Conservation (phyloP, 1,140 invertebrate genomes). For the Zaprionus ghesquierei region DNA sequence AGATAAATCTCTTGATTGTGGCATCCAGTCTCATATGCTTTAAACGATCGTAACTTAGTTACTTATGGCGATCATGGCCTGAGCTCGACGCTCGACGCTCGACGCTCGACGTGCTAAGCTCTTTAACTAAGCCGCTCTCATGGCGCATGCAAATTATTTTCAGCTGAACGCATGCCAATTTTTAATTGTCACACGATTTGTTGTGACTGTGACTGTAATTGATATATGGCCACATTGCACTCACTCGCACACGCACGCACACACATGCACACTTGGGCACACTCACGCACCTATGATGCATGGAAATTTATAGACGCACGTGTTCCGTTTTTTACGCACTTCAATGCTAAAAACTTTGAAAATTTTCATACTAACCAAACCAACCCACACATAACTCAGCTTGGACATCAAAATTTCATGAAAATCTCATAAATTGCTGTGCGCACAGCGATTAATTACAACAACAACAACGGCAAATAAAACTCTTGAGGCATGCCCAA, state of each 20-base stretch:
- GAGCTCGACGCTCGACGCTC: neutral
- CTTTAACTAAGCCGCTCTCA: slow-evolving; percentile 66
- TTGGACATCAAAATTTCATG: slow-evolving; percentile 63
- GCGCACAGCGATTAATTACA: slow-evolving; percentile 72
- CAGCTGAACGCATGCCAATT: slow-evolving; percentile 65
- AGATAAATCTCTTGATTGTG: slow-evolving; percentile 18
- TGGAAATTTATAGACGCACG: slow-evolving; percentile 49
- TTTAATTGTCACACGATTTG: slow-evolving; percentile 76
- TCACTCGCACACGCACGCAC: slow-evolving; percentile 4
- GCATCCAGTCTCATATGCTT: neutral
- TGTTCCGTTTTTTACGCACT: slow-evolving; percentile 61
- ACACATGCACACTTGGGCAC: neutral
- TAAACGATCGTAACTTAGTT: slow-evolving; percentile 6
- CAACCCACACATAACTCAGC: slow-evolving; percentile 61
- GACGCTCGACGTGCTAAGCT: slow-evolving; percentile 27
- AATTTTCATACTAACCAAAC: slow-evolving; percentile 32
- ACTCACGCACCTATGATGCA: neutral
- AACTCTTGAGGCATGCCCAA: slow-evolving; percentile 48
- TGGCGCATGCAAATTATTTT: slow-evolving; percentile 66
- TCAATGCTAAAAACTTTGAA: slow-evolving; percentile 57
- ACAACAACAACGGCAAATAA: slow-evolving; percentile 13
- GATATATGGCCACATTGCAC: slow-evolving; percentile 58
- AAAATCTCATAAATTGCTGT: slow-evolving; percentile 74
- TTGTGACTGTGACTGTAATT: slow-evolving; percentile 76
- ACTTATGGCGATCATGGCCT: slow-evolving; percentile 11